Percentiles rank a stretch among this genome's conserved stretches.
Evolutionary conservation across 2,888 invertebrate species (phyloP).

Genomic region (Polyommatus iphigenia): DNA sequence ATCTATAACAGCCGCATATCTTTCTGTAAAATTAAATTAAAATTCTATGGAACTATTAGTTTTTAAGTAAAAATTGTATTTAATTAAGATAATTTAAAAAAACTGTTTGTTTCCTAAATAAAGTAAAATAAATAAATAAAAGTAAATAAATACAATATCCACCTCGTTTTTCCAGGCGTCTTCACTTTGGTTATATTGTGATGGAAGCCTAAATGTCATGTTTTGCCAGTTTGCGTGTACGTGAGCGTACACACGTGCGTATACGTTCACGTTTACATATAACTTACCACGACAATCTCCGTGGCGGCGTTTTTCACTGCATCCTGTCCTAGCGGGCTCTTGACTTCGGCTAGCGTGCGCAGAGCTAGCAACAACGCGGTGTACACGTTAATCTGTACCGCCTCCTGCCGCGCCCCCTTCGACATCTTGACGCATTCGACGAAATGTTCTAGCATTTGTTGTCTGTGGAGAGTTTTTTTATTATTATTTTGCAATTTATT

Average conservation of each 20-base stretch:
- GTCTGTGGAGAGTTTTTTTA: slow-evolving; percentile 50
- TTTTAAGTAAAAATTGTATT: too few relatives aligned
- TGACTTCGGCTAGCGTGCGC: slow-evolving; percentile 92
- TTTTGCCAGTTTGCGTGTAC: not conserved
- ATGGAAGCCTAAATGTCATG: not conserved
- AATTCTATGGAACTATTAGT: too few relatives aligned
- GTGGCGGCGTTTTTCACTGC: slow-evolving; percentile 92
- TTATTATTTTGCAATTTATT: not conserved
- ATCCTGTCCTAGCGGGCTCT: slow-evolving; percentile 92
- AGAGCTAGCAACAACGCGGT: slow-evolving; percentile 95
- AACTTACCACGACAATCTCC: slow-evolving; percentile 87
- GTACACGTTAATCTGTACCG: slow-evolving; percentile 97
- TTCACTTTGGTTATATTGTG: too few relatives aligned
- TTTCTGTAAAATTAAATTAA: too few relatives aligned
- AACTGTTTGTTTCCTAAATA: too few relatives aligned
- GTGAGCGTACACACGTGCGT: not conserved
- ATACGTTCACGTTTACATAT: not conserved
- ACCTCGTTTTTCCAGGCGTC: too few relatives aligned
- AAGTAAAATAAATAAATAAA: too few relatives aligned
- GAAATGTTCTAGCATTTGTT: slow-evolving; percentile 99
- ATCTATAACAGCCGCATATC: too few relatives aligned
- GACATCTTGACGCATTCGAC: slow-evolving; percentile 96
- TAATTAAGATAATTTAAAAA: too few relatives aligned
- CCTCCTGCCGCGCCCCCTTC: slow-evolving; percentile 95
- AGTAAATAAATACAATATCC: too few relatives aligned